Base-by-base conservation (phyloP, 2,888 invertebrate species). In the Acanthopleura granulata region DNA sequence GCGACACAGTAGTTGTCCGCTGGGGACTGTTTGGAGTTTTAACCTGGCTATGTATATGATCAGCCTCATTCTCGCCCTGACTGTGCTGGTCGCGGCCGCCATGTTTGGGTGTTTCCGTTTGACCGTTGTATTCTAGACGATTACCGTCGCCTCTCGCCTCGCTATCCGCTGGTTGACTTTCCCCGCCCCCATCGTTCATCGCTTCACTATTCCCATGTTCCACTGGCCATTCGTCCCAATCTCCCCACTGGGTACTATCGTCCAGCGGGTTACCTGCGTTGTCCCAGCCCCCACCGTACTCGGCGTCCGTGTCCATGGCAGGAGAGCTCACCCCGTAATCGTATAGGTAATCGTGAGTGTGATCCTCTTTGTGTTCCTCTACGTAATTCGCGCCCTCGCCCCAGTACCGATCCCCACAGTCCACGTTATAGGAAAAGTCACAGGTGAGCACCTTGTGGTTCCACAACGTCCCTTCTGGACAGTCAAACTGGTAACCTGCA, bases 381-480 rank as follows among this genome's bases (percentile, higher is more conserved):
- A 57, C 22, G 57, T 57, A 57, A 57, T 57, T 1, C 9, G 18
- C 66, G 14, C 6, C 22, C 16, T 27, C 29, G 6, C 25, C 27
- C 66, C 66, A 66, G 66, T 27, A 66, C 22, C 29, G 22, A n/a
- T 69, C 51, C 18, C 71, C 72, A 72, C 80, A 80, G 4, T 76
- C 75, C 18, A 79, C 78, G 49, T 79, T 77, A 62, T 77, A 82
- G 12, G 83, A 79, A 12, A 79, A 84, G 61, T 82, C 84, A 76
- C 86, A 86, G 3, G 84, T 83, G 69, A 82, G 79, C 16, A 79
- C 78, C 75, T 78, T 78, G 73, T 80, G 77, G 79, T 84, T 85
- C 85, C 85, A 86, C 3, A 83, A 75, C 11, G 84, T 81, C 25
- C 82, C 81, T 3, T 80, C 74, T 11, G 86, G 85, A 72, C 86